Base-by-base conservation (phyloP, 2,888 invertebrate species). In the Spilosoma lubricipeda region DNA sequence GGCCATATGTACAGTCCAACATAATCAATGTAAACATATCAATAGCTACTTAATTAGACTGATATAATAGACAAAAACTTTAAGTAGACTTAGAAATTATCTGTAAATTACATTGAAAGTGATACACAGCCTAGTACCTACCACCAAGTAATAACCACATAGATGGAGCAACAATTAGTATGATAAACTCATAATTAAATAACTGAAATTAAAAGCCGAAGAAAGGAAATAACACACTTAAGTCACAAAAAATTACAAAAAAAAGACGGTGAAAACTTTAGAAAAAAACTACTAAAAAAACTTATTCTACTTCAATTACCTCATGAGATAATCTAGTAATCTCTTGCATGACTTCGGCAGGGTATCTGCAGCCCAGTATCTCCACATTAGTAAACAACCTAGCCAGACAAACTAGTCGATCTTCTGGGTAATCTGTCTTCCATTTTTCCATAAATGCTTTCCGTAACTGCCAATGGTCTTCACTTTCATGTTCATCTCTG, bases 401-500 rank as follows among this genome's bases (percentile, higher is more conserved):
- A 11, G 97, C 97, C 78, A 97, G 90, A 88, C 97, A 97, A 33
- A 97, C 91, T 20, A 97, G 90, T 79, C 96, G 92, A 56, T 96
- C 96, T 85, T 96, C 94, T 3, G 96, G 88, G 84, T 96, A 96
- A 64, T 94, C 86, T n/a, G 97, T 96, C 89, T 98, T 97, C 95
- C 99, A 98, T 18, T 96, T 95, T 67, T 97, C 92, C 95, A 99
- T 97, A 90, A 99, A 99, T 66, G 96, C 96, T 83, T 96, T 97
- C 67, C 98, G 96, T 72, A 99, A 92, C 78, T 97, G 96, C 99
- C 99, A 99, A 87, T 99, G 99, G 78, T 98, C 98, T 33, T 98
- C 98, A 82, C 98, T 98, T 93, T 99, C 99, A 86, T 98, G 97
- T 76, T 97, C 98, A 77, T 97, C 97, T 90, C 96, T 97, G 86